phyloP scores from a whole-genome alignment of 2,113 vertebrate genomes.

The Nannospalax galili region DNA sequence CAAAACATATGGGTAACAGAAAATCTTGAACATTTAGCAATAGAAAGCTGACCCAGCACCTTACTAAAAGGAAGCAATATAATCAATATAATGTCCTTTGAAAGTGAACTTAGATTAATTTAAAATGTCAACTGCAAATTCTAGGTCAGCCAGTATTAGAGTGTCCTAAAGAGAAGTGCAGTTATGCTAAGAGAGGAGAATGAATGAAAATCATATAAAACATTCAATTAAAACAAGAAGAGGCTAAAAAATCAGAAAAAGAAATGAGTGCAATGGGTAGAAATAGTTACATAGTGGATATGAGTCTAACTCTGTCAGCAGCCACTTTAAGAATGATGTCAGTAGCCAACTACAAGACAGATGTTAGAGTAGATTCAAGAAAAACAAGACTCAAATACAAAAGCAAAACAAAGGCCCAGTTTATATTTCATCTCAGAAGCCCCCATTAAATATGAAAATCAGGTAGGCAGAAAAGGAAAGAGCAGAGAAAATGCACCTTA shows the following conservation, averaged over 20 bases:
- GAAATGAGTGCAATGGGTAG: not conserved
- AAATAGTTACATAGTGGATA: not conserved
- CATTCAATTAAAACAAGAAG: constrained; percentile 14
- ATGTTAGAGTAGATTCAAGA: not conserved
- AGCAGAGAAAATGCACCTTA: not conserved
- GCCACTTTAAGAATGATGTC: constrained; percentile 1
- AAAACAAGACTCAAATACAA: not conserved
- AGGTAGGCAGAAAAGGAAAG: not conserved
- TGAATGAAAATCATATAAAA: constrained; percentile 28
- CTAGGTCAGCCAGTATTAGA: not conserved
- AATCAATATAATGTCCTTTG: constrained; percentile 10
- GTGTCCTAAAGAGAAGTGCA: not conserved
- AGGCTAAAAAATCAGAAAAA: not conserved
- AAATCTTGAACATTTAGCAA: not conserved
- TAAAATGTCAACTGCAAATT: not conserved
- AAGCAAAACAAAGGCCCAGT: not conserved
- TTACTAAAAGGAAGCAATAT: not conserved
- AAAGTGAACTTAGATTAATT: constrained; percentile 18
- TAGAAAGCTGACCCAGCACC: not conserved
- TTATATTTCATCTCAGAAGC: not conserved
- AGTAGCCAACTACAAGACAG: not conserved
- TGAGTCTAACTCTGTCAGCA: not conserved
- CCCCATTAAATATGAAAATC: not conserved
- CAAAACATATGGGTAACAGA: too few species aligned
- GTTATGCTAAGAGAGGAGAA: not conserved